Evolutionary conservation across 92 coral and sea anemone species (phyloP).

Genomic region (Pocillopora meandrina): DNA sequence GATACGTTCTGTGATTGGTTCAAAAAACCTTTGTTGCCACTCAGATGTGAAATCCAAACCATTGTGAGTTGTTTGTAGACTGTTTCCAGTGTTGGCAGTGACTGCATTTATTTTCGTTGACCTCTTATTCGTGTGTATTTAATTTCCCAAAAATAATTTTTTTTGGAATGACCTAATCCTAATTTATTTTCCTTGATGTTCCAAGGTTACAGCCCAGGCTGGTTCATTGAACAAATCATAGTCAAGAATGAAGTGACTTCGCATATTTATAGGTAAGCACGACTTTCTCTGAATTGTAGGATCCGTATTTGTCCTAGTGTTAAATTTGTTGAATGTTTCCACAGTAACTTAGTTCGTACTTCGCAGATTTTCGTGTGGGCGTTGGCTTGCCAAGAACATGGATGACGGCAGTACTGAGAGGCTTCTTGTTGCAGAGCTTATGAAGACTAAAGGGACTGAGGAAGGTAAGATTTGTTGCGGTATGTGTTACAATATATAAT

Average conservation of each 20-base stretch:
- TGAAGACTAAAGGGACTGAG: slow-evolving; percentile 61
- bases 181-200: background rate
- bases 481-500: background rate
- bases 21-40: no score
- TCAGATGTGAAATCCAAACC: no score
- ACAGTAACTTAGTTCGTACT: background rate
- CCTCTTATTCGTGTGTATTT: no score
- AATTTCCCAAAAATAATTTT: no score
- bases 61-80: no score
- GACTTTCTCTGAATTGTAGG: background rate
- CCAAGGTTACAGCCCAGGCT: slow-evolving; percentile 87
- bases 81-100: no score
- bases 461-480: slow-evolving; percentile 72
- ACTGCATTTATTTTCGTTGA: no score
- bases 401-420: slow-evolving; percentile 98
- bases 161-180: no score
- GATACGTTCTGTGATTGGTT: no score
- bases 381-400: slow-evolving; percentile 92
- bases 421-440: slow-evolving; percentile 92
- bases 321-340: background rate
- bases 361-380: slow-evolving; percentile 90
- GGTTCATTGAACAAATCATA: slow-evolving; percentile 93
- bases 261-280: slow-evolving; percentile 86
- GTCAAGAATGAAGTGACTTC: slow-evolving; percentile 92
- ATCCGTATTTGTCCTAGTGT: no score